Percentiles rank a stretch among this genome's conserved stretches.
Evolutionary conservation across 2,113 vertebrate genomes (phyloP).

Genomic region (Hystrix cristata): DNA sequence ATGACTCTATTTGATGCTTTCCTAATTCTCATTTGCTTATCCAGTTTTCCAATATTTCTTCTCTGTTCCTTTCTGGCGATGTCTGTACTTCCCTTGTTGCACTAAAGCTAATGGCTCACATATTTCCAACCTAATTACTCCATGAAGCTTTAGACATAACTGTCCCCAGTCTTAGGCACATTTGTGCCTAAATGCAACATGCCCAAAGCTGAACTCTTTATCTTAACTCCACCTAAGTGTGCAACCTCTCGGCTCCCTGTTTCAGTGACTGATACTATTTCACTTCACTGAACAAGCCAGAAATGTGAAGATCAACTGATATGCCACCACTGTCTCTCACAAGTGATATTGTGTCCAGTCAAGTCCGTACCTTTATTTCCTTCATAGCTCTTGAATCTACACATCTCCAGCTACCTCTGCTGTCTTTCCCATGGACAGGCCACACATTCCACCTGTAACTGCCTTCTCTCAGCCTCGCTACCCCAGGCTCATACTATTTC

Average conservation of each 20-base stretch:
- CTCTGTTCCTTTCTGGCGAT: not conserved
- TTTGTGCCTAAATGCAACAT: not conserved
- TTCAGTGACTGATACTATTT: not conserved
- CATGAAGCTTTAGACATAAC: not conserved
- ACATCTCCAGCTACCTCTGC: not conserved
- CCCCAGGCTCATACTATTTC: not conserved
- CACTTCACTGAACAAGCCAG: not conserved
- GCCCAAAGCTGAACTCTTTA: not conserved
- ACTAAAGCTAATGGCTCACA: not conserved
- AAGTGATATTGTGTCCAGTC: not conserved
- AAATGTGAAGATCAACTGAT: not conserved
- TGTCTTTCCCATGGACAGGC: not conserved
- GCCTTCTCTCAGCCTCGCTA: not conserved
- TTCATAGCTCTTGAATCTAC: not conserved
- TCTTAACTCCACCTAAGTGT: not conserved
- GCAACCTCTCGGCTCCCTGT: not conserved
- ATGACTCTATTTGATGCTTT: not conserved
- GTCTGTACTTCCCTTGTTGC: not conserved
- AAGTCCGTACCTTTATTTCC: not conserved
- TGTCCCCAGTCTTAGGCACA: not conserved
- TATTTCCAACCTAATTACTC: not conserved
- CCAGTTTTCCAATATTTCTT: not conserved
- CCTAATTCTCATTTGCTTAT: not conserved
- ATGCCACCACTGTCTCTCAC: not conserved
- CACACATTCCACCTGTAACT: not conserved